Evolutionary conservation across 2,888 invertebrate species (phyloP).

Genomic region (Ectropis crepuscularia): DNA sequence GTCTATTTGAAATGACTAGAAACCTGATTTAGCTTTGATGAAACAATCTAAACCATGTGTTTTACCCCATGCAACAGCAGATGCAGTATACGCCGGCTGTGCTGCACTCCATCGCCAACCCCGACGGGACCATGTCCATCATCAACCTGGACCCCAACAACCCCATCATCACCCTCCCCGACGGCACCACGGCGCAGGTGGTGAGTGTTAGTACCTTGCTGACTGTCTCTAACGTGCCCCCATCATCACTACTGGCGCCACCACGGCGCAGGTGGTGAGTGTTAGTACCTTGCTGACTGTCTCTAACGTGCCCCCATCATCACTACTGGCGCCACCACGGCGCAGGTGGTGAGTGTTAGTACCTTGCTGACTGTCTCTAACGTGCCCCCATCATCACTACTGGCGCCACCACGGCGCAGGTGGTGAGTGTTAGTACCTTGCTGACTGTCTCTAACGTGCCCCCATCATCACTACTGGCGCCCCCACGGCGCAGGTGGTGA

Average conservation of each 20-base stretch:
- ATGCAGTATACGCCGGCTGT: constrained; percentile 94
- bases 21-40: neutral
- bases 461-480: no score
- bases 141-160: constrained; percentile 97
- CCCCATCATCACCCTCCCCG: constrained; percentile 97
- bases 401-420: no score
- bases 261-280: no score
- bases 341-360: no score
- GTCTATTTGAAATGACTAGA: neutral
- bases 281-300: no score
- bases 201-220: constrained; percentile 53
- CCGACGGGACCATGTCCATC: constrained; percentile 97
- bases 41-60: constrained; percentile 28
- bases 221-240: constrained; percentile 70
- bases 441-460: no score
- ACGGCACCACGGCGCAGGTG: constrained; percentile 98
- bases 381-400: no score
- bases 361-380: no score
- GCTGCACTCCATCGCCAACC: constrained; percentile 97
- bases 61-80: constrained; percentile 47
- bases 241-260: constrained; percentile 97
- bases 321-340: no score
- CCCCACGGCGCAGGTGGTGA: no score
- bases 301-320: no score
- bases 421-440: no score